Evolutionary conservation across 2,113 vertebrate species (phyloP).

Genomic region (Lycaon pictus): DNA sequence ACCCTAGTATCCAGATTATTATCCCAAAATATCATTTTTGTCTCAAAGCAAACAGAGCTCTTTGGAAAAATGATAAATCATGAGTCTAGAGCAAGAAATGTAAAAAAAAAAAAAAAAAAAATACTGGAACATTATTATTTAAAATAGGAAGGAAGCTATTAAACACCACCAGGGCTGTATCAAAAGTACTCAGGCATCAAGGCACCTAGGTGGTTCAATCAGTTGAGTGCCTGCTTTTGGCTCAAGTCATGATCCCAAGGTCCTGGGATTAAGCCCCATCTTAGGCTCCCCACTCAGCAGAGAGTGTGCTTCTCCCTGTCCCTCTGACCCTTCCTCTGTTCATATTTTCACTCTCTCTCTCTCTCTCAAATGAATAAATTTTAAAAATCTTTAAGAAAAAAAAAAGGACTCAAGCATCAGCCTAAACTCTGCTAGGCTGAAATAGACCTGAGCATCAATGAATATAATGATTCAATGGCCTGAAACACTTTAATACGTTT

Average conservation of each 20-base stretch:
- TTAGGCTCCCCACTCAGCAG: background rate
- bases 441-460: background rate
- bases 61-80: background rate
- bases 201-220: background rate
- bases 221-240: background rate
- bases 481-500: background rate
- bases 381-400: background rate
- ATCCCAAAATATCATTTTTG: background rate
- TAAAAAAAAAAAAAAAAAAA: background rate
- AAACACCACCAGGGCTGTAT: background rate
- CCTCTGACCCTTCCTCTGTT: background rate
- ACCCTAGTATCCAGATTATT: background rate
- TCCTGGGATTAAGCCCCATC: background rate
- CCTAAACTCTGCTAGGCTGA: background rate
- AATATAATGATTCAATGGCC: background rate
- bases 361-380: background rate
- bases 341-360: background rate
- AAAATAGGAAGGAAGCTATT: conserved; percentile 2
- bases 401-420: background rate
- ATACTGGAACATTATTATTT: background rate
- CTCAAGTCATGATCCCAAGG: background rate
- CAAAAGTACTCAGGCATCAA: background rate
- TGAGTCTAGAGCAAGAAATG: background rate
- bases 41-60: background rate
- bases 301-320: background rate